These are phyloP conservation scores for Larimichthys polyactis DNA, from an alignment of 2,113 vertebrate species.

Conservation along the genomic window DNA sequence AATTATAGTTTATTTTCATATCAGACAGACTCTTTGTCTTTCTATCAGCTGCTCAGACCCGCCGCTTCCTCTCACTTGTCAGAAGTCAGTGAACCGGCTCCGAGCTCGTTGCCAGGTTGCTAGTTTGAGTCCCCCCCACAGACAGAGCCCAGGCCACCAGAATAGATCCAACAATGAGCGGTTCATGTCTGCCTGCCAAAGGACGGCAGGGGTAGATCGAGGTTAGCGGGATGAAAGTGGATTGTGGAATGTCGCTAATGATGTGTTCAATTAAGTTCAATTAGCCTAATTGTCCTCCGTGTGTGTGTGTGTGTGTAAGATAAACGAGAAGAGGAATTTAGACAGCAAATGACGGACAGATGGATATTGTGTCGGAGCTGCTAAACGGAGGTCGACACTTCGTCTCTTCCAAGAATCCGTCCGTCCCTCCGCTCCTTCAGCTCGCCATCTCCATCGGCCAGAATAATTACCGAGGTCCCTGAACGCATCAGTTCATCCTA, in stretches of 20 bases:
- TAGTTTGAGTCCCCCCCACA: constrained; percentile 60
- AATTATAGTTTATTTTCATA: constrained; percentile 57
- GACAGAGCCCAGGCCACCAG: constrained; percentile 44
- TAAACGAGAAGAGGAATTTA: constrained; percentile 41
- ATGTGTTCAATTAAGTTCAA: constrained; percentile 80
- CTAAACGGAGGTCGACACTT: constrained; percentile 61
- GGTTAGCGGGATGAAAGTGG: constrained; percentile 53
- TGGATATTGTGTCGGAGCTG: constrained; percentile 58
- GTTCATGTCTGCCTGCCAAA: constrained; percentile 42
- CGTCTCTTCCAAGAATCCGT: constrained; percentile 61
- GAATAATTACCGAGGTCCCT: constrained; percentile 69
- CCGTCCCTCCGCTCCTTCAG: constrained; percentile 26
- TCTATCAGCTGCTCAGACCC: constrained; percentile 10
- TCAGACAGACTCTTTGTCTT: constrained; percentile 33
- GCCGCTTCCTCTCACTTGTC: constrained; percentile 18
- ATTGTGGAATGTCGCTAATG: constrained; percentile 77
- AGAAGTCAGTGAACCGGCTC: constrained; percentile 31
- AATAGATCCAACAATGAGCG: constrained; percentile 63
- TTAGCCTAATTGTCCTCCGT: constrained; percentile 78
- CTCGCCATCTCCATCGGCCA: constrained; percentile 44
- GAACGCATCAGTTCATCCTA: constrained; percentile 61
- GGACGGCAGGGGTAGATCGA: constrained; percentile 15
- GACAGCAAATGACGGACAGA: constrained; percentile 46
- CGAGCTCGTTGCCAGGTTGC: constrained; percentile 26
- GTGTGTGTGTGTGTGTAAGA: constrained; percentile 42